Percentiles rank a stretch among this genome's conserved stretches.
Evolutionary conservation across 2,797 vertebrate genomes (phyloP).

Genomic region (Lateolabrax maculatus): DNA sequence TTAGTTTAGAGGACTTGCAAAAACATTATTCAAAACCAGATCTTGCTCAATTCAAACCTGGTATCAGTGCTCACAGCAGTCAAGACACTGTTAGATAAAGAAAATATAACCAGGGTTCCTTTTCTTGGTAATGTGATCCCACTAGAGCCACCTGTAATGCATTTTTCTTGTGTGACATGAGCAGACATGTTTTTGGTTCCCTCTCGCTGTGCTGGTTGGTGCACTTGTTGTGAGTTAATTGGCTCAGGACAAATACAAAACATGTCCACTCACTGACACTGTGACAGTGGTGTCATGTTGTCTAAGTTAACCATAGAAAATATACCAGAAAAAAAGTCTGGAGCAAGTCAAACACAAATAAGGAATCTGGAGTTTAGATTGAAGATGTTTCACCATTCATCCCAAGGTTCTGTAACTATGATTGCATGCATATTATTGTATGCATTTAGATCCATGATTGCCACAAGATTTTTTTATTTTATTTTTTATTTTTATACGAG

Average conservation of each 20-base stretch:
- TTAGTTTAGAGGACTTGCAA: neutral
- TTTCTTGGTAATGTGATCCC: neutral
- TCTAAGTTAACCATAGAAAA: neutral
- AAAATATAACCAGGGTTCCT: neutral
- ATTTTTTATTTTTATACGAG: neutral
- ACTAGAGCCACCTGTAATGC: neutral
- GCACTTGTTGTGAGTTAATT: slow-evolving; percentile 39
- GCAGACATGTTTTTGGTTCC: neutral
- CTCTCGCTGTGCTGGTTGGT: neutral
- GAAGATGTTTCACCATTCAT: neutral
- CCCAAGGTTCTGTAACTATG: neutral
- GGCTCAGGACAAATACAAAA: slow-evolving; percentile 26
- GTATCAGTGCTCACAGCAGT: neutral
- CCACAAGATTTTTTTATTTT: neutral
- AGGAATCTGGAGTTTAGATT: neutral
- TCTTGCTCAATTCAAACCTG: neutral
- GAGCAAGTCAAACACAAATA: neutral
- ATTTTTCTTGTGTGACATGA: slow-evolving; percentile 3
- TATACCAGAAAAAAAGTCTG: neutral
- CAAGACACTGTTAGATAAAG: no score
- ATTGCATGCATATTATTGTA: neutral
- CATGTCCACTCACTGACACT: neutral
- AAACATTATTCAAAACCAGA: neutral
- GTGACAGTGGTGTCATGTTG: slow-evolving; percentile 4
- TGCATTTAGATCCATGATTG: neutral